Base-by-base conservation (phyloP, 1,140 invertebrate species). In the Heterodera schachtii region DNA sequence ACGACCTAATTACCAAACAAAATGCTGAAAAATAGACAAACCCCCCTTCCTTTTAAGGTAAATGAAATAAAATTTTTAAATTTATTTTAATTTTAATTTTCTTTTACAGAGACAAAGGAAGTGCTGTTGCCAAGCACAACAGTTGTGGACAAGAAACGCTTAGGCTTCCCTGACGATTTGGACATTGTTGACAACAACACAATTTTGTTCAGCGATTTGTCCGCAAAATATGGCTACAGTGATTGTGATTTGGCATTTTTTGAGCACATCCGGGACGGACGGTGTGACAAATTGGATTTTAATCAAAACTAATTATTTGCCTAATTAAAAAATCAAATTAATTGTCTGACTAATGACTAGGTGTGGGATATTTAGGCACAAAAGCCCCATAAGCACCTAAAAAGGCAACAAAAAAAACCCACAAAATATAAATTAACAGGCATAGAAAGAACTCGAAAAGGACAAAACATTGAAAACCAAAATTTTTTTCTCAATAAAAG, bases 171-270 rank as follows among this genome's bases (percentile, higher is more conserved):
- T 0, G 82, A 83, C 47, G 82, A 83, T 46, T 83, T 83, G 52
- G 82, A 83, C 49, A 60, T 83, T 75, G 31, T 66, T 43, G 82
- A 83, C 60, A 83, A 83, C n/a, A 82, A 83, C 47, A 83, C 82
- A 31, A 70, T 83, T 31, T 60, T 82, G 8, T 83, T 83, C 77
- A 84, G 47, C 60, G 82, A 83, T 73, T 79, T 71, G 11, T 83
- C 82, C 2, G 82, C 81, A 6, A 49, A 67, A 41, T 83, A 83
- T 44, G 57, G 73, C 21, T 80, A 67, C 11, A 19, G n/a, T 16
- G 74, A 75, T 41, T 66, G 49, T 52, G 16, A 75, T 31, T 66
- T 83, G 16, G 52, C 82, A 43, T 84, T 83, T 66, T 47, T 83
- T 11, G 82, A 83, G 64, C 81, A 83, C 57, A 47, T 52, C 9